phyloP scores from a whole-genome alignment of 1,140 invertebrate genomes.

The Trissolcus basalis region DNA sequence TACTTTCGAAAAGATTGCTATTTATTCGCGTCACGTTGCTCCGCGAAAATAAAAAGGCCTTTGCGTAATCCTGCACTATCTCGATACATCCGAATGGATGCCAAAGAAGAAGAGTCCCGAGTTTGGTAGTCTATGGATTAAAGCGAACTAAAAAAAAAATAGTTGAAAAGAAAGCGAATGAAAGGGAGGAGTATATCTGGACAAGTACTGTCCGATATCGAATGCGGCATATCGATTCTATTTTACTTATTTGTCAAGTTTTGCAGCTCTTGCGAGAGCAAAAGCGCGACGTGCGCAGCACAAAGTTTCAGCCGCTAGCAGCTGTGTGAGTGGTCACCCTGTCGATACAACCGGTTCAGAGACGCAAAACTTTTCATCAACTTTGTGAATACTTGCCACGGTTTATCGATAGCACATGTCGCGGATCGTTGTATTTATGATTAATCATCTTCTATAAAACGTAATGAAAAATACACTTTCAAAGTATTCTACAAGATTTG shows the following conservation, averaged over 20 bases:
- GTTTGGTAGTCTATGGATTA: conserved; percentile 54
- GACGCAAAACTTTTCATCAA: conserved; percentile 54
- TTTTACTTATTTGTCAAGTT: conserved; percentile 65
- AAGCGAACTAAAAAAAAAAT: conserved; percentile 48
- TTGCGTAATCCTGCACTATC: conserved; percentile 70
- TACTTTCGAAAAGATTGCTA: conserved; percentile 59
- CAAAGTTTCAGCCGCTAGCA: conserved; percentile 35
- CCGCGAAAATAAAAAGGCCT: conserved; percentile 61
- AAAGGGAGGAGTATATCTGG: conserved; percentile 49
- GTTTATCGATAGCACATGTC: conserved; percentile 6
- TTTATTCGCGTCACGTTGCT: conserved; percentile 73
- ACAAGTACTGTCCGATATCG: conserved; percentile 57
- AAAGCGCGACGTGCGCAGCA: conserved; percentile 12
- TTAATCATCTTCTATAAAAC: conserved; percentile 15
- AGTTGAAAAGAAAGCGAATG: conserved; percentile 30
- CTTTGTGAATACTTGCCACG: conserved; percentile 41
- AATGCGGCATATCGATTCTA: conserved; percentile 73
- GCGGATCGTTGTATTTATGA: conserved; percentile 12
- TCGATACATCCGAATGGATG: conserved; percentile 67
- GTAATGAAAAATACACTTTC: no score
- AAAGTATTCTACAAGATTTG: no score
- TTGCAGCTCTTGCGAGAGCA: conserved; percentile 53
- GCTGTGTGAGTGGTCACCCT: conserved; percentile 49
- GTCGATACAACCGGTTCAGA: conserved; percentile 30
- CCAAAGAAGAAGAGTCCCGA: conserved; percentile 57